These are phyloP conservation scores for Drosophila mimetica DNA, from an alignment of 2,888 invertebrate species.

Conservation along the genomic window DNA sequence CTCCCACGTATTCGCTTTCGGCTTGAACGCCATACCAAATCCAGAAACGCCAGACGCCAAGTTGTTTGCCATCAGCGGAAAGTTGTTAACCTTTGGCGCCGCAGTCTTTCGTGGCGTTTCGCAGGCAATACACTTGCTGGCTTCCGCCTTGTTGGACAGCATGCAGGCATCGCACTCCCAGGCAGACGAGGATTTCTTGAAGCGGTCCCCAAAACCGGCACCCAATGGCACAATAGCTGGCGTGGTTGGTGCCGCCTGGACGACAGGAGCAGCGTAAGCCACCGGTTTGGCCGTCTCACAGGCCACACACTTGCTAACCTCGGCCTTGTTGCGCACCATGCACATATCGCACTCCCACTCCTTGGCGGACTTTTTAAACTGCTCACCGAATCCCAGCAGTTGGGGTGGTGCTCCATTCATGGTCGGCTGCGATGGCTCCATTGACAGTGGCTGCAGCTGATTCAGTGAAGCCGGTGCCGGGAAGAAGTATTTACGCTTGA, in stretches of 20 bases:
- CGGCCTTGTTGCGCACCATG: constrained; percentile 86
- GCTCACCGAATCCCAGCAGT: constrained; percentile 72
- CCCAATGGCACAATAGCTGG: constrained; percentile 1
- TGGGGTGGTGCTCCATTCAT: constrained; percentile 6
- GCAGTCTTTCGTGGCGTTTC: constrained; percentile 81
- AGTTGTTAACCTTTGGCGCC: neutral
- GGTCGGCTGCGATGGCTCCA: neutral
- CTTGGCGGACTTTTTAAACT: constrained; percentile 86
- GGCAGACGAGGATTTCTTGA: constrained; percentile 86
- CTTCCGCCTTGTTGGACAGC: constrained; percentile 86
- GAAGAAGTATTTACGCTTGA: constrained; percentile 5
- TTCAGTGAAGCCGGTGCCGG: constrained; percentile 1
- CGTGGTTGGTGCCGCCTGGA: constrained; percentile 3
- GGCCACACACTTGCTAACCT: constrained; percentile 85
- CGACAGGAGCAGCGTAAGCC: constrained; percentile 1
- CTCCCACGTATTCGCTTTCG: constrained; percentile 86
- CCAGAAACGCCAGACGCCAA: constrained; percentile 2
- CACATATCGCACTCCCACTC: constrained; percentile 89
- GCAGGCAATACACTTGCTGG: constrained; percentile 86
- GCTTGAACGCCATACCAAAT: constrained; percentile 85
- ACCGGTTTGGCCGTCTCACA: constrained; percentile 85
- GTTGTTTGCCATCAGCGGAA: constrained; percentile 9
- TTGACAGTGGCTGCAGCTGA: neutral
- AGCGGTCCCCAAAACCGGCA: constrained; percentile 80
- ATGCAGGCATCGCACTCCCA: constrained; percentile 89